A percentile compares a stretch with the other conserved stretches of the same genome.
Conservation (phyloP, 1,140 invertebrate species). For the Harlomillsia oculata region DNA sequence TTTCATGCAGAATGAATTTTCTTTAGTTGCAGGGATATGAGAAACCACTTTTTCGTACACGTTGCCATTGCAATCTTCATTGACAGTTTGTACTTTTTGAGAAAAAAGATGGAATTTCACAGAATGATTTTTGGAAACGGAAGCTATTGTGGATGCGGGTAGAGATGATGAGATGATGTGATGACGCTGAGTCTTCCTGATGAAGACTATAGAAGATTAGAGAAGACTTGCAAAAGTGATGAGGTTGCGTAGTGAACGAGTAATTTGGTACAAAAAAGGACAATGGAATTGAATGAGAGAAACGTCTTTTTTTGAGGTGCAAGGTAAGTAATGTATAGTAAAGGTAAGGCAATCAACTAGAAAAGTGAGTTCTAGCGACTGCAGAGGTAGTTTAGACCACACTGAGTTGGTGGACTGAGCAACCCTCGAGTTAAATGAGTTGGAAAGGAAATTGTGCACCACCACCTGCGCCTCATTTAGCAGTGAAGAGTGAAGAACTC, state of each 20-base stretch:
- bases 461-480: slow-evolving; percentile 8
- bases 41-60: too few relatives aligned
- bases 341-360: background rate
- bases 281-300: background rate
- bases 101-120: too few relatives aligned
- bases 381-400: background rate
- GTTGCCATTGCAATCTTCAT: too few relatives aligned
- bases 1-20: too few relatives aligned
- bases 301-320: background rate
- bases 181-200: too few relatives aligned
- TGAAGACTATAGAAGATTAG: too few relatives aligned
- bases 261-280: background rate
- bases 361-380: background rate
- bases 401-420: slow-evolving; percentile 4
- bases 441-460: slow-evolving; percentile 17
- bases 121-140: too few relatives aligned
- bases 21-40: too few relatives aligned
- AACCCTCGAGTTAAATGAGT: slow-evolving; percentile 17
- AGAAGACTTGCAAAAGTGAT: too few relatives aligned
- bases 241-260: background rate
- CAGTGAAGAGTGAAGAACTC: background rate
- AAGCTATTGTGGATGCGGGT: too few relatives aligned
- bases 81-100: too few relatives aligned
- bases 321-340: background rate
- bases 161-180: too few relatives aligned